Evolutionary conservation across 1,140 invertebrate species (phyloP), one percentile per base, ranked within the genome.

Genomic region (Dendroctonus valens): DNA sequence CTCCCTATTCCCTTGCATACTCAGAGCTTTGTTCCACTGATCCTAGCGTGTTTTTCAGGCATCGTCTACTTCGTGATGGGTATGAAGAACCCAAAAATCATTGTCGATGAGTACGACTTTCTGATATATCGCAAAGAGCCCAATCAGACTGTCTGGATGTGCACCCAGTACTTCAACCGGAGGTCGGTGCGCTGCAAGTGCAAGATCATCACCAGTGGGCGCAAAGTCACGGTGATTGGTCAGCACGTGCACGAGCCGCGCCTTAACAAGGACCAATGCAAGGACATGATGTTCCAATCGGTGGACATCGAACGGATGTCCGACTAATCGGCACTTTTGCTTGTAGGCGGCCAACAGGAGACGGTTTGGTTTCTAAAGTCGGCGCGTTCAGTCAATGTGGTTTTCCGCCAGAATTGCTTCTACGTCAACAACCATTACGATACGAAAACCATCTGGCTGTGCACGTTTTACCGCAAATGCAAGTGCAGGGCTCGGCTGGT

Each of bases 81-180:
- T 5, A 69, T 59, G 37, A 74, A 74, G 55, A 69, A 72, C 50
- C 73, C 73, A 38, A 73, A 73, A 68, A 68, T 74, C 59, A 70
- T 74, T 12, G 53, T 73, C 2, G 70, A 73, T 14, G 65, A 69
- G 48, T 64, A 70, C 15, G 53, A 66, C 46, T 74, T 71, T 50
- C 15, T 70, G 1, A 60, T 73, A 6, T 68, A 70, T 38, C 66
- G 61, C 49, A 73, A 71, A 53, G 50, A 68, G 41, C 37, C 48
- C 0, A 68, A 69, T 41, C 68, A 68, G 60, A 74, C 73, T 0
- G 66, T 73, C 0, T 73, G 73, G 73, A 54, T 59, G 8, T 74
- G 73, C 42, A 69, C 50, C 11, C 67, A 74, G 59, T 74, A 74
- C 58, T 74, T 72, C 41, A 69, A 65, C 40, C 69, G 65, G 1